These are phyloP conservation scores for Alces alces DNA, from an alignment of 2,113 vertebrate genomes.

Conservation along the genomic window DNA sequence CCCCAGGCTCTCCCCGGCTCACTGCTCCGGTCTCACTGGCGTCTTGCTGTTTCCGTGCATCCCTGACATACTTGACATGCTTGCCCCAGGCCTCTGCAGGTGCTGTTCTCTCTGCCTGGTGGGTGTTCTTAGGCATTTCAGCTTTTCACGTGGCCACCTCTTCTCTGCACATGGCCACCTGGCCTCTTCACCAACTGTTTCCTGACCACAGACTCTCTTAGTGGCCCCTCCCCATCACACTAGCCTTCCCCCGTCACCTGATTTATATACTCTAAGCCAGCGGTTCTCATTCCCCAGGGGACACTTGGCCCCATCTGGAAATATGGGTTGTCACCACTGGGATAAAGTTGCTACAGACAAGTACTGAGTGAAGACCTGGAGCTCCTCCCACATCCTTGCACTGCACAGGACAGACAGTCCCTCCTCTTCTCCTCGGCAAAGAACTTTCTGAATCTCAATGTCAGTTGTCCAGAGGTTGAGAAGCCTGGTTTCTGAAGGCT, in stretches of 20 bases:
- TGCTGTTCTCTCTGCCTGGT: background rate
- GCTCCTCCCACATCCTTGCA: background rate
- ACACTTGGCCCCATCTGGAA: fast-evolving
- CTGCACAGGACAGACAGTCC: background rate
- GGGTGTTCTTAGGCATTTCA: background rate
- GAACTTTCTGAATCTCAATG: background rate
- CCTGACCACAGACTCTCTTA: background rate
- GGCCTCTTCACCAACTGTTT: background rate
- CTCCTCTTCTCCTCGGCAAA: background rate
- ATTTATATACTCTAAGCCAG: background rate
- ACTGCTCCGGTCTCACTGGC: fast-evolving
- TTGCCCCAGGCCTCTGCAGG: background rate
- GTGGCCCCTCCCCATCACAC: background rate
- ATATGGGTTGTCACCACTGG: background rate
- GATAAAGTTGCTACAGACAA: fast-evolving
- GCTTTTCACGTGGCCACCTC: background rate
- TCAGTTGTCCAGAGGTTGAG: too few species aligned
- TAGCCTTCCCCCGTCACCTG: background rate
- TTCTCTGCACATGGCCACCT: background rate
- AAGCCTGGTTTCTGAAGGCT: background rate
- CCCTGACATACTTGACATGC: background rate
- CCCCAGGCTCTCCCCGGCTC: background rate
- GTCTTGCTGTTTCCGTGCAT: background rate
- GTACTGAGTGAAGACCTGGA: background rate
- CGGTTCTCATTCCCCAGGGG: background rate